phyloP scores from a whole-genome alignment of 2,797 vertebrate genomes.

The Petrocephalus sullivani region DNA sequence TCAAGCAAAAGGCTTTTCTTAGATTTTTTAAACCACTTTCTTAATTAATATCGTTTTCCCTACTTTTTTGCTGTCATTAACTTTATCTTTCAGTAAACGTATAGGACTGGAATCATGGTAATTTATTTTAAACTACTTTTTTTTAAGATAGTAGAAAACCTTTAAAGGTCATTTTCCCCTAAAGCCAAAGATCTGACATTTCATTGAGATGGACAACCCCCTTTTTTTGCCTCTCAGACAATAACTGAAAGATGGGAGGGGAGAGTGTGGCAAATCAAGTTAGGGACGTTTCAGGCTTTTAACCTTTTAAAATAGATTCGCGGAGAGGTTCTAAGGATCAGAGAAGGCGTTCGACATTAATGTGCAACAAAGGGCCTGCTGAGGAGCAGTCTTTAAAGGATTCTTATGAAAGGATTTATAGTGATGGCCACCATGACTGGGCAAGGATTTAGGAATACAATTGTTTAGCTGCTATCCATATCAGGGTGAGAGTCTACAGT shows the following conservation, averaged over 20 bases:
- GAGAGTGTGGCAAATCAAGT: constrained; percentile 20
- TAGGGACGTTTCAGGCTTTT: constrained; percentile 31
- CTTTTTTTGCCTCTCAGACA: constrained; percentile 5
- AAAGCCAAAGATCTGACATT: constrained; percentile 37
- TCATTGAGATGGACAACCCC: constrained; percentile 28
- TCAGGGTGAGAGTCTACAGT: background rate
- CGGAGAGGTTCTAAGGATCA: constrained; percentile 22
- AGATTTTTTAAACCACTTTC: background rate
- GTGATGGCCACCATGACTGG: background rate
- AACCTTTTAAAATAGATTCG: constrained; percentile 28
- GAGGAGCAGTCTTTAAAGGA: constrained; percentile 13
- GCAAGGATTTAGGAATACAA: background rate
- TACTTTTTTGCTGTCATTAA: background rate
- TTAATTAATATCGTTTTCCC: background rate
- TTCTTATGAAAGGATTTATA: background rate
- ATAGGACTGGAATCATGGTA: constrained; percentile 4
- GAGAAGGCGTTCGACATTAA: constrained; percentile 21
- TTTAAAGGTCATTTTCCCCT: constrained; percentile 37
- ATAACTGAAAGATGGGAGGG: constrained; percentile 24
- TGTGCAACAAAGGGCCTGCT: constrained; percentile 4
- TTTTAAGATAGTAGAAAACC: constrained; percentile 30
- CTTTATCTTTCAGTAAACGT: constrained; percentile 16
- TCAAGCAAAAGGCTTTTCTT: background rate
- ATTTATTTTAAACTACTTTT: constrained; percentile 16
- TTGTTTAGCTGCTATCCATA: background rate